These are phyloP conservation scores for Sarcophilus harrisii DNA, from an alignment of 2,797 vertebrate genomes.

Conservation along the genomic window DNA sequence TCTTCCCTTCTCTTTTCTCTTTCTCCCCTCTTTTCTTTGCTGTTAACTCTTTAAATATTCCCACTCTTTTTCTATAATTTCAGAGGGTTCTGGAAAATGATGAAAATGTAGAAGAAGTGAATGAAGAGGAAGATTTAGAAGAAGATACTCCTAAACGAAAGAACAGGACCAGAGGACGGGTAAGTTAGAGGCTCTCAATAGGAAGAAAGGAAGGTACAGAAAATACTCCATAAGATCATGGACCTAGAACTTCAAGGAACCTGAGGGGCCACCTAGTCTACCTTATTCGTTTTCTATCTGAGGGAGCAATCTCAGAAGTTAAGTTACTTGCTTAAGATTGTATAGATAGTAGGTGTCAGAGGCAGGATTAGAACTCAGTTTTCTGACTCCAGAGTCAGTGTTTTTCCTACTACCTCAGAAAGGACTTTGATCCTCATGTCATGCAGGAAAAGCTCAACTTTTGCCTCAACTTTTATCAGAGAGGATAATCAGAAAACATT, in stretches of 20 bases:
- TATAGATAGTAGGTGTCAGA: not conserved
- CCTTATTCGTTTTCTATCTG: not conserved
- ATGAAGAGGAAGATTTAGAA: constrained; percentile 96
- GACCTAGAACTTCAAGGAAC: not conserved
- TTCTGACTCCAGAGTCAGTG: not conserved
- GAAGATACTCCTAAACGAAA: constrained; percentile 97
- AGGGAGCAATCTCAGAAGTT: not conserved
- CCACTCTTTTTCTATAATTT: constrained; percentile 77
- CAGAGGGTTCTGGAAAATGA: constrained; percentile 98
- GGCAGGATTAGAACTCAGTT: not conserved
- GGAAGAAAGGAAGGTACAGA: not conserved
- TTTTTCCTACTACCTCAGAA: not conserved
- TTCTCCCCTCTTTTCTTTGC: not conserved
- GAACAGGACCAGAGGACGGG: constrained; percentile 96
- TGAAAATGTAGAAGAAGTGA: constrained; percentile 95
- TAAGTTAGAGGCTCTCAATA: constrained; percentile 81
- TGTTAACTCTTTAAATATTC: constrained; percentile 33
- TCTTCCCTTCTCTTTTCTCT: not conserved
- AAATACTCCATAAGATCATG: not conserved
- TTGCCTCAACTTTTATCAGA: not conserved
- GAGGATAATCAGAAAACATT: not conserved
- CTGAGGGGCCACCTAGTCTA: not conserved
- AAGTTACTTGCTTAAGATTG: not conserved
- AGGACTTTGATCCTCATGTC: not conserved
- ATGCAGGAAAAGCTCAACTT: not conserved